Conservation (phyloP, 2,113 vertebrate genomes). For the Clupea harengus region DNA sequence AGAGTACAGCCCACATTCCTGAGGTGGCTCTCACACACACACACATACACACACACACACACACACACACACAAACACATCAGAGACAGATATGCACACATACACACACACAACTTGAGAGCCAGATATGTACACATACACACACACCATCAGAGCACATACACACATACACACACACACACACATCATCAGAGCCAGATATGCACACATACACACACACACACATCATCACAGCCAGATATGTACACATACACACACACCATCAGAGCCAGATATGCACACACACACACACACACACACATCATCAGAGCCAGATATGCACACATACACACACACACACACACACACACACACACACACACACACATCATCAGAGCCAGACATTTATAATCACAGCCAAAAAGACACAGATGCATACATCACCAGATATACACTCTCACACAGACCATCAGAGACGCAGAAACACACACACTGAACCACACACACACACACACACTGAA, state of each 20-base stretch:
- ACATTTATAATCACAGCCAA: too few relatives aligned
- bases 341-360: not conserved
- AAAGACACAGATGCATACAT: too few relatives aligned
- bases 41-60: too few relatives aligned
- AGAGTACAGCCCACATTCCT: too few relatives aligned
- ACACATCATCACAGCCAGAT: not conserved
- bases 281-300: not conserved
- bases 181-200: not conserved
- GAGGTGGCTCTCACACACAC: too few relatives aligned
- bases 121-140: too few relatives aligned
- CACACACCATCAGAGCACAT: not conserved
- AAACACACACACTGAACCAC: not conserved
- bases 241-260: too few relatives aligned
- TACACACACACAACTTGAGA: not conserved
- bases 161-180: not conserved
- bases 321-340: conserved; percentile 10
- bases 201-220: conserved; percentile 34
- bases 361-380: not conserved
- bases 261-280: not conserved
- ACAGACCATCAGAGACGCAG: not conserved
- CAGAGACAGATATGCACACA: too few relatives aligned
- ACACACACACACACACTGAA: not conserved
- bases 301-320: not conserved
- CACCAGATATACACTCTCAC: not conserved
- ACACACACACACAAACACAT: too few relatives aligned